Evolutionary conservation across 1,140 invertebrate genomes (phyloP), one percentile per base, ranked within the genome.

Genomic region (Hylyphantes graminicola): DNA sequence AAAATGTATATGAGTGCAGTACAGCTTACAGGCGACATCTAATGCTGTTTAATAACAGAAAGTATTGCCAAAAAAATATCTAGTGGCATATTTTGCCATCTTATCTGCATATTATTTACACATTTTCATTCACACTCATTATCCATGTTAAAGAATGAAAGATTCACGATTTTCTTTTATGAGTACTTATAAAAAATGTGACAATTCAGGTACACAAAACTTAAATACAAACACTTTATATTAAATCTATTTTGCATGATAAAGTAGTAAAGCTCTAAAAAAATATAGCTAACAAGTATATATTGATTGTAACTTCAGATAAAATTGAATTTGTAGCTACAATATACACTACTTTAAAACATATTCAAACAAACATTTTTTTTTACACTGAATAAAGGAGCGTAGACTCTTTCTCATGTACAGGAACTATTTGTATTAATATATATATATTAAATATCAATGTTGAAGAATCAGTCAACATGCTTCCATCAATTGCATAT

Each of bases 181-280:
- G 48, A 70, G 50, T 70, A 70, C 57, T 57, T 21, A 12, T 57
- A 74, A 74, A 74, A 61, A 74, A 35, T 57, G 11, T 21, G 19
- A 21, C 8, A 13, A 76, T 53, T 54, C 51, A 72, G 48, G 72
- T 70, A 67, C 50, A 79, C 15, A 76, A 67, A 50, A 80, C 67
- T 70, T 80, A 80, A 59, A 70, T 80, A 80, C 51, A 80, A 80
- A 80, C 61, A 21, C 61, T 67, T 78, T 78, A 67, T 55, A 63
- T 80, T 70, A 59, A 21, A 70, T 80, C 19, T 59, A 70, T 70
- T 55, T 48, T 67, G 53, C 35, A 70, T 80, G 54, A 78, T 63
- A 80, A 80, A 76, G 74, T 76, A 76, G 74, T 76, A 76, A 76
- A 76, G 74, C 74, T 76, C 74, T 76, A 76, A 76, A 64, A 76